phyloP scores from a whole-genome alignment of 2,888 invertebrate species.

The Agrilus cyanescens region DNA sequence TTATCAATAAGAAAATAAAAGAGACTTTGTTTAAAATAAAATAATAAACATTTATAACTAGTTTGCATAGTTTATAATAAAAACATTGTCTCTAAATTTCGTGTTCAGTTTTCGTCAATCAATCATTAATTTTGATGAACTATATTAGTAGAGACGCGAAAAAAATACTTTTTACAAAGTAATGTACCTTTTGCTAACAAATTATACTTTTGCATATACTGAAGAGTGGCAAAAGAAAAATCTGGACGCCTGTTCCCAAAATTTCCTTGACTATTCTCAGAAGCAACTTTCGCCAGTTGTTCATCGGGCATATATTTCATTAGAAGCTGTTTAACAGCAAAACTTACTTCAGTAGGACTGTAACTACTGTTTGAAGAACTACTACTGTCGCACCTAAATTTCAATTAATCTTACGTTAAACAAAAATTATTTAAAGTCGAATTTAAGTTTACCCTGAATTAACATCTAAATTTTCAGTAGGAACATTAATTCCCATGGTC shows the following conservation, averaged over 20 bases:
- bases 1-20: too few species aligned
- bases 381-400: neutral
- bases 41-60: too few species aligned
- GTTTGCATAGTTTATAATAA: too few species aligned
- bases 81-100: too few species aligned
- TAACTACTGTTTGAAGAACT: conserved; percentile 1
- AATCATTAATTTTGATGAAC: too few species aligned
- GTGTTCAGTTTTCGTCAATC: too few species aligned
- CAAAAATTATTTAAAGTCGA: neutral
- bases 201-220: conserved; percentile 59
- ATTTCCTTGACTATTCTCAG: conserved; percentile 13
- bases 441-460: conserved; percentile 4
- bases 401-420: neutral
- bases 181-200: conserved; percentile 22
- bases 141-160: too few species aligned
- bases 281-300: conserved; percentile 29
- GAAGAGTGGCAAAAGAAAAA: conserved; percentile 59
- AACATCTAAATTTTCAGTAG: conserved; percentile 18
- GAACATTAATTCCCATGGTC: conserved; percentile 28
- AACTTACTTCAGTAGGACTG: conserved; percentile 36
- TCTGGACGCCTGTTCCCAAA: conserved; percentile 37
- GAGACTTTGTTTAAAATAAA: too few species aligned
- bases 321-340: conserved; percentile 43
- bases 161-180: neutral
- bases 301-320: conserved; percentile 44